These are phyloP conservation scores for Etheostoma perlongum DNA, from an alignment of 2,797 vertebrate genomes.

Conservation along the genomic window DNA sequence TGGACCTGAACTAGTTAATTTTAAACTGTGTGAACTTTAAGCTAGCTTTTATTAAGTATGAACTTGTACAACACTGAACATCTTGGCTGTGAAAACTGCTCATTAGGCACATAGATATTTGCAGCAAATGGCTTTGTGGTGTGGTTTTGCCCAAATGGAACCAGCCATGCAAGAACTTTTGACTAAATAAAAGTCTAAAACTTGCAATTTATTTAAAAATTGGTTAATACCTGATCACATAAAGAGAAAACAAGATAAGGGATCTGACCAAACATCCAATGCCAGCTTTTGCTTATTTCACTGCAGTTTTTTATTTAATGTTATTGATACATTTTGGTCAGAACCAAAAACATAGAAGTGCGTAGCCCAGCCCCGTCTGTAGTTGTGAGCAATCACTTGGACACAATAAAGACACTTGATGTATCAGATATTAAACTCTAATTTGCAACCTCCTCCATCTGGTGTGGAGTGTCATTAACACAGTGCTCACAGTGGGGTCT, in stretches of 20 bases:
- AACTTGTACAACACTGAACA: too few species aligned
- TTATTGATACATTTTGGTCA: too few species aligned
- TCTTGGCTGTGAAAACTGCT: background rate
- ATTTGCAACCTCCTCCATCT: slow-evolving; percentile 23
- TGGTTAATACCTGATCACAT: background rate
- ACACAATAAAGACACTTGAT: background rate
- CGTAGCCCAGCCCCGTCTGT: background rate
- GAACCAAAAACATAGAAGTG: background rate
- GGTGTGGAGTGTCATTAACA: slow-evolving; percentile 9
- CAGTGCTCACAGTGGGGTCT: slow-evolving; percentile 25
- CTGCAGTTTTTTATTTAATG: background rate
- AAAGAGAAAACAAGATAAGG: background rate
- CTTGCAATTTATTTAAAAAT: background rate
- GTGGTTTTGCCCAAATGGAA: background rate
- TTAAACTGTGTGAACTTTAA: too few species aligned
- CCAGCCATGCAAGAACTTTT: background rate
- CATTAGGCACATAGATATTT: background rate
- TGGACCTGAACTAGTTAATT: too few species aligned
- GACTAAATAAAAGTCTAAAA: background rate
- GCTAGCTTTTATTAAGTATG: too few species aligned
- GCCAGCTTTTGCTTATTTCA: background rate
- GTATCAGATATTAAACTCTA: slow-evolving; percentile 3
- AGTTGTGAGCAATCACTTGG: background rate
- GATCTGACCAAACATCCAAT: background rate
- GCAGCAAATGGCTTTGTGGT: background rate